Base-by-base conservation (phyloP, 2,797 vertebrate genomes). In the Psittacula echo region DNA sequence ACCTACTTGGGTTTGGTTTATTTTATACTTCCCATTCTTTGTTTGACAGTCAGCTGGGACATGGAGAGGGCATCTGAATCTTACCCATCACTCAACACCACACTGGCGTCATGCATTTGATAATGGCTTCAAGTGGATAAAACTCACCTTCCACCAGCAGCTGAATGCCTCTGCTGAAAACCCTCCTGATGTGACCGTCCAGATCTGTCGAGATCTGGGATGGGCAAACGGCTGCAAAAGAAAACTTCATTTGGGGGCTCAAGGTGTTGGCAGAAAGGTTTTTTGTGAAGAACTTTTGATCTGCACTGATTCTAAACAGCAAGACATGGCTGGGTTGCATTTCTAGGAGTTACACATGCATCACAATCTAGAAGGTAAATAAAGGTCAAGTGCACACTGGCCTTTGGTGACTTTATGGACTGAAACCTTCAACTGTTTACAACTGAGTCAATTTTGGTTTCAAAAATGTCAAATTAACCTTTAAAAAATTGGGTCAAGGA, bases 391-490 rank as follows among this genome's bases (percentile, higher is more conserved):
- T 58, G 58, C 65, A 24, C 1, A 0, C 24, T 68, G 82, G 90
- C 47, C 85, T 92, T 81, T 6, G 45, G 75, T 85, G 51, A 44
- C 44, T 86, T 93, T 65, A 60, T 58, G 50, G 82, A 89, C 85
- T 58, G 65, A 83, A 91, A 66, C 62, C 85, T 74, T 90, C 85
- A 76, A 3, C 61, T 83, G 68, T 92, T 94, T 92, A 92, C 92
- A 95, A 19, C 0, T 11, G 30, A 94, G 90, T 93, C 90, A 92
- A 90, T 93, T 93, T 73, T 71, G 80, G 71, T 94, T 95, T 74
- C 91, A 81, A 42, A 73, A 72, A 80, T 17, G 48, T 95, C 90
- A 94, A 84, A 96, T 87, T 95, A 94, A 94, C 95, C 93, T 97
- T 94, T 93, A 66, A 81, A 81, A 82, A 95, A 78, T 6, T 42